Evolutionary conservation across 2,113 vertebrate species (phyloP).

Genomic region (Istiophorus platypterus): DNA sequence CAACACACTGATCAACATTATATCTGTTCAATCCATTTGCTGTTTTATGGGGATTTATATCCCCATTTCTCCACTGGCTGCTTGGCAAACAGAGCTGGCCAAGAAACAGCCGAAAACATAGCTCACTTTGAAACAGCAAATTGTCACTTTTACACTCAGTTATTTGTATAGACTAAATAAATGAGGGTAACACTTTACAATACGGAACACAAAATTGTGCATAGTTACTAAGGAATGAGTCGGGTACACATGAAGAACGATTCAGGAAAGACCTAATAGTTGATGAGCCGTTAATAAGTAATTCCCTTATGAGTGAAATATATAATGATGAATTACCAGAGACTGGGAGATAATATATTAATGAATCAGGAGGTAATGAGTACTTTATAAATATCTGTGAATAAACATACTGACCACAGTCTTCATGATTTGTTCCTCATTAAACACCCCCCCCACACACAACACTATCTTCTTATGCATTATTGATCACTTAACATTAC

Average conservation of each 20-base stretch:
- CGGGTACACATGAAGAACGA: too few relatives aligned
- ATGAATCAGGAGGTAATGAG: too few relatives aligned
- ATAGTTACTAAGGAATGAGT: too few relatives aligned
- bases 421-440: too few relatives aligned
- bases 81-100: neutral
- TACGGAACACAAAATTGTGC: too few relatives aligned
- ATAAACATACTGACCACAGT: too few relatives aligned
- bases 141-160: neutral
- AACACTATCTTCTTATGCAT: neutral
- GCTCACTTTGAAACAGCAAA: neutral
- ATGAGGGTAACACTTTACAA: too few relatives aligned
- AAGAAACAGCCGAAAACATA: neutral
- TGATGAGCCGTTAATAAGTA: too few relatives aligned
- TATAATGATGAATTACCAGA: neutral
- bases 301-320: neutral
- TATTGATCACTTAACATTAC: neutral
- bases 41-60: neutral
- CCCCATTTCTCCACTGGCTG: neutral
- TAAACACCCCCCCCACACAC: too few relatives aligned
- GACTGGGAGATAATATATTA: neutral
- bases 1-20: neutral
- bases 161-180: neutral
- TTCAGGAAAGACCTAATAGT: too few relatives aligned
- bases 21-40: neutral
- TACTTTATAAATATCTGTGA: too few relatives aligned